phyloP scores from a whole-genome alignment of 1,140 invertebrate species.

The Trichonephila clavipes region DNA sequence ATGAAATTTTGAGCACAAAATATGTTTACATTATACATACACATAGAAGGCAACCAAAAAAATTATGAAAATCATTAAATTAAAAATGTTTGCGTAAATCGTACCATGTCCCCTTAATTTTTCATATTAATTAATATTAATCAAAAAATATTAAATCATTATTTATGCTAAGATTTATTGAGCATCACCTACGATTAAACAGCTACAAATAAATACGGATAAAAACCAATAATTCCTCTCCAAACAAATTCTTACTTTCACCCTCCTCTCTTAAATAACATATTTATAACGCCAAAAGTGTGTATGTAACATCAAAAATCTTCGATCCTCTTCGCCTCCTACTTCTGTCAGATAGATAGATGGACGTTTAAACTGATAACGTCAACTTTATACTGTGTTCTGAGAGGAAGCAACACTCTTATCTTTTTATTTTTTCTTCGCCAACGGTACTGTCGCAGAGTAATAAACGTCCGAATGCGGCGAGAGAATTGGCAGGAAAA shows the following conservation, averaged over 20 bases:
- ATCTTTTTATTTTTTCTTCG: constrained; percentile 10
- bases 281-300: constrained; percentile 2
- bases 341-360: background rate
- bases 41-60: too few species aligned
- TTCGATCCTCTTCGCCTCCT: background rate
- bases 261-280: background rate
- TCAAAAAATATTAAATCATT: too few species aligned
- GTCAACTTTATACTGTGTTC: constrained; percentile 1
- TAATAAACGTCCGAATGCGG: constrained; percentile 32
- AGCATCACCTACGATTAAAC: too few species aligned
- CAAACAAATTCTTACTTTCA: background rate
- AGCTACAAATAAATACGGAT: too few species aligned
- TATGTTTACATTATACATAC: too few species aligned
- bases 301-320: background rate
- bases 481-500: constrained; percentile 14
- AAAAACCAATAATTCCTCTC: background rate
- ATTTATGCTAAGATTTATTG: too few species aligned
- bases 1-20: too few species aligned
- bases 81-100: too few species aligned
- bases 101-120: too few species aligned
- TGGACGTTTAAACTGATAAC: constrained; percentile 49
- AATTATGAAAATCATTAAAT: too few species aligned
- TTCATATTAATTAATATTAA: too few species aligned
- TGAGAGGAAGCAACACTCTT: background rate
- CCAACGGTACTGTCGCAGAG: background rate